Evolutionary conservation across 2,797 vertebrate genomes (phyloP).

Genomic region (Euthynnus affinis): DNA sequence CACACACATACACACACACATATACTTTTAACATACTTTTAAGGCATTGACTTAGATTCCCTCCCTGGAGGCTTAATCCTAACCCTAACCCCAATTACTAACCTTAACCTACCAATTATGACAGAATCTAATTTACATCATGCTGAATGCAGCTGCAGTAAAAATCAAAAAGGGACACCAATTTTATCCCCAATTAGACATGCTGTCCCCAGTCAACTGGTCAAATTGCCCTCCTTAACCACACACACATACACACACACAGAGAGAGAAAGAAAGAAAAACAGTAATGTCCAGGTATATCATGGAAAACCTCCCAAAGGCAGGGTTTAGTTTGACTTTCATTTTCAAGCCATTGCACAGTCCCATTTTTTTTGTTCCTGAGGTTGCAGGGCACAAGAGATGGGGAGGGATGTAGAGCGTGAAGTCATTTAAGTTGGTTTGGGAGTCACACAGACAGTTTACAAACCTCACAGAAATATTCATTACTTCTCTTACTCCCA

Average conservation of each 20-base stretch:
- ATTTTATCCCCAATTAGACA: conserved; percentile 54
- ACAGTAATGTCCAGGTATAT: conserved; percentile 34
- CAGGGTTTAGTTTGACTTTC: conserved; percentile 61
- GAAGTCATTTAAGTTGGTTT: conserved; percentile 72
- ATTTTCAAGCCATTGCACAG: conserved; percentile 56
- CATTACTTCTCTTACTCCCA: conserved; percentile 42
- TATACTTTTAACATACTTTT: neutral
- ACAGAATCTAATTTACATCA: conserved; percentile 31
- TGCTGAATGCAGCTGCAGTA: conserved; percentile 18
- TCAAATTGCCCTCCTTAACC: conserved; percentile 39
- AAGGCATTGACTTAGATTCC: conserved; percentile 7
- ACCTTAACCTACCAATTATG: conserved; percentile 49
- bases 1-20: neutral
- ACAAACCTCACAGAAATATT: conserved; percentile 55
- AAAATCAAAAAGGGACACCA: conserved; percentile 45
- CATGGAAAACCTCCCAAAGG: conserved; percentile 31
- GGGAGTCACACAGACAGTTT: conserved; percentile 56
- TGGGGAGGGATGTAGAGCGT: conserved; percentile 77
- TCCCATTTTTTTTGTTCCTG: conserved; percentile 46
- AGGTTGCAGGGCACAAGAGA: conserved; percentile 70
- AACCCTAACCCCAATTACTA: conserved; percentile 65
- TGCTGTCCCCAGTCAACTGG: conserved; percentile 18
- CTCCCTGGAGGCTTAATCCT: conserved; percentile 35
- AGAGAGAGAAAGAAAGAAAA: neutral
- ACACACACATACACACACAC: conserved; percentile 7